Evolutionary conservation across 1,140 invertebrate genomes (phyloP).

Genomic region (Himalopsyche phryganea): DNA sequence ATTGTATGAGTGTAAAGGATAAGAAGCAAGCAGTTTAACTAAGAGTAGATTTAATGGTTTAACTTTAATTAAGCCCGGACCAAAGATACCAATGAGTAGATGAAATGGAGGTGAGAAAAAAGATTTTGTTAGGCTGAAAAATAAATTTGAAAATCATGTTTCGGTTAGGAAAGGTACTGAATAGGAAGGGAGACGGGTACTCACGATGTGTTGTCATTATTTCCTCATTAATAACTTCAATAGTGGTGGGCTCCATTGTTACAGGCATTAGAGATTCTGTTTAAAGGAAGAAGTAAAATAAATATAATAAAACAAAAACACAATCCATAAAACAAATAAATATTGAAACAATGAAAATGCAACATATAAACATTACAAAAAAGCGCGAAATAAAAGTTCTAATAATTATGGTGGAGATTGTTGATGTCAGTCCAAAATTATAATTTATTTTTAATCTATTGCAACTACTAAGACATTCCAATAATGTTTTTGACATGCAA

Average conservation of each 20-base stretch:
- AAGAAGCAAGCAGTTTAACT: too few species aligned
- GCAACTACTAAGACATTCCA: too few species aligned
- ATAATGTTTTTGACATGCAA: too few species aligned
- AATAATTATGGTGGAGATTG: too few species aligned
- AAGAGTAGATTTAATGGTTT: neutral
- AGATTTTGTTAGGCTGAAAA: conserved; percentile 1
- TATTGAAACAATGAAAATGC: conserved; percentile 24
- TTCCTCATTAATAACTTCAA: conserved; percentile 33
- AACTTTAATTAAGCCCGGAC: conserved; percentile 3
- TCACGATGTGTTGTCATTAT: conserved; percentile 33
- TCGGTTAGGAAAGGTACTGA: conserved; percentile 4
- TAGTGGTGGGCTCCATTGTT: conserved; percentile 39
- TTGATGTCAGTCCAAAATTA: too few species aligned
- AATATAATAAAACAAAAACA: conserved; percentile 33
- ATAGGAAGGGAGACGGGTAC: conserved; percentile 28
- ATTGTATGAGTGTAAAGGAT: too few species aligned
- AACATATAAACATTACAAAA: conserved; percentile 11
- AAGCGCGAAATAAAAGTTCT: conserved; percentile 28
- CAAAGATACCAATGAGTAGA: conserved; percentile 3
- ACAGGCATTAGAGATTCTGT: conserved; percentile 26
- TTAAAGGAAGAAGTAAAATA: conserved; percentile 26
- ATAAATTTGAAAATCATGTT: neutral
- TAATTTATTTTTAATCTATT: too few species aligned
- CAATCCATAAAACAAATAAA: conserved; percentile 7
- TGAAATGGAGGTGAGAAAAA: neutral